Evolutionary conservation across 1,140 invertebrate genomes (phyloP), one percentile per base, ranked within the genome.

Genomic region (Heliconius himera): DNA sequence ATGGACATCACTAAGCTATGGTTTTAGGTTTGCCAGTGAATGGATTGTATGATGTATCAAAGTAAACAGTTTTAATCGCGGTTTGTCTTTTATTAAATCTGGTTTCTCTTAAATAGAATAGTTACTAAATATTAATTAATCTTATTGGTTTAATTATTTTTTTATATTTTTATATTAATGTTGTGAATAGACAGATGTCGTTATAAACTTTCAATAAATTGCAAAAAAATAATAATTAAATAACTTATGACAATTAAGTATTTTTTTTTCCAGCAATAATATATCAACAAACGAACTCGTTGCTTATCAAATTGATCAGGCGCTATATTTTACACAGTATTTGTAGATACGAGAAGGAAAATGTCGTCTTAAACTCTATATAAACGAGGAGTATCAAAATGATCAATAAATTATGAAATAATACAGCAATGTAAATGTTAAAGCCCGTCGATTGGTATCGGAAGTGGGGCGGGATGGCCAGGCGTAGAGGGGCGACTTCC

Each of bases 361-460:
- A 72, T 72, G 46, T 70, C 70, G 1, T 29, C 26, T 33, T 73
- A 56, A 79, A 26, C 26, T 66, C n/a, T 66, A 22, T 66, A 66
- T 18, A 66, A 3, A 66, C 26, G 13, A 66, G 60, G 79, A 51
- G 41, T 70, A 77, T 76, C 66, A 46, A 84, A 80, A 82, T 84
- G 74, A 85, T 85, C 87, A 88, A 91, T 93, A 91, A 92, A 92
- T 92, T 90, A 91, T 87, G 88, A 91, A 91, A 90, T 90, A 90
- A 82, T 79, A 77, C n/a, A 77, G 81, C 83, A 86, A 85, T 87
- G 84, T 86, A 84, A 83, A 66, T 66, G 85, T 85, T 84, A 86
- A 86, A 88, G 88, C 84, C 85, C 81, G 83, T 82, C 90, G 90
- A 94, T 93, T 91, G 91, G 87, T 91, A 90, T 89, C 91, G 92